Evolutionary conservation across 2,888 invertebrate species (phyloP), one percentile per base, ranked within the genome.

Genomic region (Reticulitermes lucifugus): DNA sequence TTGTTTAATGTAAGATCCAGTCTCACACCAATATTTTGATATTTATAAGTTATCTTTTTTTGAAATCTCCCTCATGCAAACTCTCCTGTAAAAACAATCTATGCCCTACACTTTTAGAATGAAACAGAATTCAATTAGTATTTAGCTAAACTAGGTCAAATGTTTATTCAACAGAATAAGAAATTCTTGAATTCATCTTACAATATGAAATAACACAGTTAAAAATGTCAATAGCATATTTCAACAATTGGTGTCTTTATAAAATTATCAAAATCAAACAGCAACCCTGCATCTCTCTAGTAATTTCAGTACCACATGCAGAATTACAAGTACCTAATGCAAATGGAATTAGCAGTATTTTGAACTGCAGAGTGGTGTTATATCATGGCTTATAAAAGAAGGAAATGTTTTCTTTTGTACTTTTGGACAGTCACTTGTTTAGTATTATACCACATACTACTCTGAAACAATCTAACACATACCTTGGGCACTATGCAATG

Each of bases 261-360:
- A 81, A 81, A 81, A 81, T 81, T 81, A 81, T 81, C 65, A 81
- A 81, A 81, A 81, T 81, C 81, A 81, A 81, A 81, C 81, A 81
- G 81, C 81, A 81, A 81, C 81, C 81, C 81, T 81, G 81, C 70
- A 65, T 41, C 35, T 41, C 75, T 46, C 43, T 46, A 46, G 43
- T 77, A 77, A 46, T 21, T 77, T 77, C 77, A 77, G 77, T 77
- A 51, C 46, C 77, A 77, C 25, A 46, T 77, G 46, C 77, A 77
- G 51, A 46, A 77, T 77, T 77, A 77, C 77, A 46, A 77, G 77
- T 77, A 46, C 77, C n/a, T 65, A 65, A 77, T 46, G 43, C 22
- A 77, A 46, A 77, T 46, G n/a, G 77, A 77, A 46, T 43, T 77
- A 46, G 77, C 77, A 77, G 77, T 46, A 41, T 46, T 46, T 77